Base-by-base conservation (phyloP, 2,888 invertebrate genomes). In the Thymelicus acteon region DNA sequence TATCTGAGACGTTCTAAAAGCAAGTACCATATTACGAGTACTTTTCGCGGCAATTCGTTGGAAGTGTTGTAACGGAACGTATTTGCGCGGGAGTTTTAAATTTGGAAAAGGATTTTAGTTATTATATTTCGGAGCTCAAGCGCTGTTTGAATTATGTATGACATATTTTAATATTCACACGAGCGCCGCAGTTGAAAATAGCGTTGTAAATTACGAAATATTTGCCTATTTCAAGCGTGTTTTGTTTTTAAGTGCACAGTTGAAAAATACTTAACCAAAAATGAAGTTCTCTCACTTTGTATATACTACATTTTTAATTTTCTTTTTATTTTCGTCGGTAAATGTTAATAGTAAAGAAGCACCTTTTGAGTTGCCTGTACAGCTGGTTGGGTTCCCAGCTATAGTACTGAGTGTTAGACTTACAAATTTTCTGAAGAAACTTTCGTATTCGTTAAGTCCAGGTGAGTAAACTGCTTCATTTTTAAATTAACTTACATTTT, bases 371-470 rank as follows among this genome's bases (percentile, higher is more conserved):
- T 82, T 97, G 61, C 97, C 97, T 12, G 97, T 97, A n/a, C 97
- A 97, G 82, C 90, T 97, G 70, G 94, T 97, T 52, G 97, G 97
- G 39, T 97, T 97, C 82, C 97, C 97, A 0, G 95, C 97, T 73
- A 97, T 97, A 77, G 96, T 97, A 65, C 88, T 97, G 7, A 96
- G 96, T 40, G 97, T 97, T 12, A 94, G 96, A 76, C 87, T 97
- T 67, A 95, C 97, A 0, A 97, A 97, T 89, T 97, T 97, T 83
- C 95, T 97, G 74, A 97, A 97, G 90, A 97, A 97, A 85, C 90
- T 97, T 72, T 95, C 96, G 0, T 97, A 97, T 89, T 97, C 97
- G 1, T 88, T 97, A 48, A 97, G 95, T 89, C 97, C 97, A 86
- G 95, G 97, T 97, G 90, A 95, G 95, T 91, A 64, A 24, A n/a